phyloP scores from a whole-genome alignment of 2,888 invertebrate species.

The Patella pellucida region DNA sequence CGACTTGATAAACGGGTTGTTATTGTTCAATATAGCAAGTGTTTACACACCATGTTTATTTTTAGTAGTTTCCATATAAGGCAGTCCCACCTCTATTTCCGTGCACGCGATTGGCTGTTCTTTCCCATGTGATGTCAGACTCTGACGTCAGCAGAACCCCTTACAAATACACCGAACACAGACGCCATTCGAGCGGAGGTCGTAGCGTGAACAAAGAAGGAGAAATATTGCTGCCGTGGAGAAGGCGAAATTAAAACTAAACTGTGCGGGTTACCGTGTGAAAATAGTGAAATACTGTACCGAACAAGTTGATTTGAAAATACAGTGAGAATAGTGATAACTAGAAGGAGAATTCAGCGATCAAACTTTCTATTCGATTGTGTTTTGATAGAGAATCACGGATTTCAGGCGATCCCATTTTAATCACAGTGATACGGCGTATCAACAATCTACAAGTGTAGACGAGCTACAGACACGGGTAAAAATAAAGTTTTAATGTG shows the following conservation, averaged over 20 bases:
- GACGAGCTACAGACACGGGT: background rate
- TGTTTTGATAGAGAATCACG: too few species aligned
- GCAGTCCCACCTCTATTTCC: slow-evolving; percentile 4
- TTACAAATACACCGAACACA: slow-evolving; percentile 17
- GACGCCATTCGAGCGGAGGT: slow-evolving; percentile 24
- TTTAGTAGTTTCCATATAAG: slow-evolving; percentile 24
- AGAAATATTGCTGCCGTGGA: slow-evolving; percentile 5
- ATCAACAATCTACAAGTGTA: slow-evolving; percentile 2
- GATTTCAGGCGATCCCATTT: too few species aligned
- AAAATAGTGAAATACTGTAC: background rate
- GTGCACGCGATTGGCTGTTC: background rate
- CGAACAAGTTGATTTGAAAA: too few species aligned
- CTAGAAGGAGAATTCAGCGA: too few species aligned
- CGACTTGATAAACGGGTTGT: slow-evolving; percentile 21
- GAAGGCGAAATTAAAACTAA: slow-evolving; percentile 4
- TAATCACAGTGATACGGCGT: too few species aligned
- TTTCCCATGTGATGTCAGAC: slow-evolving; percentile 12
- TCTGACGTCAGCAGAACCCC: slow-evolving; percentile 22
- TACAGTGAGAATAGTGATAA: too few species aligned
- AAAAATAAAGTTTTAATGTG: too few species aligned
- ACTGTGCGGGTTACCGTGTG: slow-evolving; percentile 8
- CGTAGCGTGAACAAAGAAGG: slow-evolving; percentile 12
- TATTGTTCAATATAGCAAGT: slow-evolving; percentile 20
- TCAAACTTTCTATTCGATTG: too few species aligned
- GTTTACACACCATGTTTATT: slow-evolving; percentile 21